Percentiles rank a stretch among this genome's conserved stretches.
These are phyloP conservation scores for Toxotes jaculatrix DNA, from an alignment of 2,113 vertebrate genomes.

Conservation along the genomic window DNA sequence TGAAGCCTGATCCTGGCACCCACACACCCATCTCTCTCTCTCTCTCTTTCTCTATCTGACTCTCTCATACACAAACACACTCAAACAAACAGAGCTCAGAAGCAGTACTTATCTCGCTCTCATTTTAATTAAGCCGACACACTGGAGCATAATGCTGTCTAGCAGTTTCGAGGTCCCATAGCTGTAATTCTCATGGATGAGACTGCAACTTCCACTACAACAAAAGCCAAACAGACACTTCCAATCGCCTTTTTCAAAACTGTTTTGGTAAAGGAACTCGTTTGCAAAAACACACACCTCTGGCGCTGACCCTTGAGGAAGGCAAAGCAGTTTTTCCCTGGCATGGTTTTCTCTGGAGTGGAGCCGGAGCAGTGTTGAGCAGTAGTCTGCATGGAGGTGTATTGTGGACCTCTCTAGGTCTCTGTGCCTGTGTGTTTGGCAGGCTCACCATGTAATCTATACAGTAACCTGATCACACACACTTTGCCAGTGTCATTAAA, in stretches of 20 bases:
- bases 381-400: conserved; percentile 72
- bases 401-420: conserved; percentile 62
- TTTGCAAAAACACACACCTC: conserved; percentile 69
- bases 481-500: conserved; percentile 87
- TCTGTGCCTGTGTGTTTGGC: conserved; percentile 68
- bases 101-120: conserved; percentile 67
- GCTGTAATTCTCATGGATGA: conserved; percentile 52
- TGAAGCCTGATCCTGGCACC: conserved; percentile 5
- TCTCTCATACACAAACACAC: conserved; percentile 46
- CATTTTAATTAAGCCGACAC: conserved; percentile 76
- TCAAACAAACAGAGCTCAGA: conserved; percentile 60
- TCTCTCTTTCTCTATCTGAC: conserved; percentile 3
- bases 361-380: conserved; percentile 53
- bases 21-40: neutral
- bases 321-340: conserved; percentile 82
- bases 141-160: conserved; percentile 52
- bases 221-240: conserved; percentile 2
- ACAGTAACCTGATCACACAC: conserved; percentile 85
- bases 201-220: conserved; percentile 39
- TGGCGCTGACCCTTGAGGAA: conserved; percentile 80
- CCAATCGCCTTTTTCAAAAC: neutral
- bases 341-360: conserved; percentile 71
- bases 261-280: neutral
- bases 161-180: conserved; percentile 41
- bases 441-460: conserved; percentile 85